These are phyloP conservation scores for Periophthalmodon schlosseri DNA, from an alignment of 2,113 vertebrate species.

Conservation along the genomic window DNA sequence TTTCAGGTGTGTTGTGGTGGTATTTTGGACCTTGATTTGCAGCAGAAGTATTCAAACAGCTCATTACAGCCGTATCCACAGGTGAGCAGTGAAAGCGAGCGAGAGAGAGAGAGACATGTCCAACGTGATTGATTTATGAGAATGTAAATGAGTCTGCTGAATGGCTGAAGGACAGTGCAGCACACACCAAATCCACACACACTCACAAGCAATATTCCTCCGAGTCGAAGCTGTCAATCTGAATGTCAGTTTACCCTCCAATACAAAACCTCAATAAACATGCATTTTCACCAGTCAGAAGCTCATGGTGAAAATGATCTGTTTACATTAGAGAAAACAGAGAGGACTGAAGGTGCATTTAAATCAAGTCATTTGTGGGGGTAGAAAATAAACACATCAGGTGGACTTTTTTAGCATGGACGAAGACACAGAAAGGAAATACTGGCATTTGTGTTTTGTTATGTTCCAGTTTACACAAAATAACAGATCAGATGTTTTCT, in stretches of 20 bases:
- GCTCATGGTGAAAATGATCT: conserved; percentile 35
- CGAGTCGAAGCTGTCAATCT: conserved; percentile 36
- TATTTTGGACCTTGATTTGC: not conserved
- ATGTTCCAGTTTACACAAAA: not conserved
- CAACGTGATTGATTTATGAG: conserved; percentile 69
- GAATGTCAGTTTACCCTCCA: conserved; percentile 13
- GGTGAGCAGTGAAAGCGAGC: conserved; percentile 22
- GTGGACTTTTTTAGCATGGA: not conserved
- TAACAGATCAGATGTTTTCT: no score
- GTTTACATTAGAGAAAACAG: conserved; percentile 13
- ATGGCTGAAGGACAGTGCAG: conserved; percentile 59
- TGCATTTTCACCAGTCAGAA: conserved; percentile 17
- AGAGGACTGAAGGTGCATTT: conserved; percentile 19
- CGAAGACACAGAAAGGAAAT: not conserved
- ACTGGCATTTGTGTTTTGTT: not conserved
- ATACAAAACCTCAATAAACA: conserved; percentile 30
- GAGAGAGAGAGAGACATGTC: conserved; percentile 35
- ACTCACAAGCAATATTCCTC: conserved; percentile 22
- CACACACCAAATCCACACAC: conserved; percentile 24
- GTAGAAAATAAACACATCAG: not conserved
- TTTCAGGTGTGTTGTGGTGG: not conserved
- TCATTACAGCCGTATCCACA: conserved; percentile 42
- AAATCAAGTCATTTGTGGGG: conserved; percentile 18
- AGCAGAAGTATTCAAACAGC: conserved; percentile 26
- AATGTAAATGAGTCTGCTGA: conserved; percentile 60